Base-by-base conservation (phyloP, 1,140 invertebrate genomes). In the Drosophila kepulauana region DNA sequence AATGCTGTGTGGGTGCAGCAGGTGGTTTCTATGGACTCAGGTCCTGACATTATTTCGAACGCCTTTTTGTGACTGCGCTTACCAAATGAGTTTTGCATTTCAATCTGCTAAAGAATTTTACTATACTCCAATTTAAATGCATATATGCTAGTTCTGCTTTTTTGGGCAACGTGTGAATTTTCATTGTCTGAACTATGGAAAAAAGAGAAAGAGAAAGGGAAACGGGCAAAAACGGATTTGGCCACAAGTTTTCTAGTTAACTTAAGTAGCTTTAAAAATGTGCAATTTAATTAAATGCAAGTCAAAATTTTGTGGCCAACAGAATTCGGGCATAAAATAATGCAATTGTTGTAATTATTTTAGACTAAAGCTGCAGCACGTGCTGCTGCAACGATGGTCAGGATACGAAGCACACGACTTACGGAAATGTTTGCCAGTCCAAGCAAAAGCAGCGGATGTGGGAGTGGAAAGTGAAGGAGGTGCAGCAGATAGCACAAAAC, bases 281-380 rank as follows among this genome's bases (percentile, higher is more conserved):
- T 41, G 57, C 45, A 84, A 80, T 88, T 88, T 88, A 88, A 88
- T 88, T 88, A 88, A 88, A 80, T 78, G 52, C 69, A 88, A 78
- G 73, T 75, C 74, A 68, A 71, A 88, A 58, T 62, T 66, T 6
- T 48, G 51, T 57, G 59, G 33, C 16, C 33, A 64, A 48, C 33
- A 15, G n/a, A 15, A 20, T 13, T 16, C 30, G 49, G 48, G 43
- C 79, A 71, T 71, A 54, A 75, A 79, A 71, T 84, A 79, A 87
- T 87, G 77, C 84, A 87, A 87, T 87, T 87, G 79, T 70, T 79
- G 51, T 87, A 87, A 87, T 84, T 88, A 80, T 88, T 78, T 82
- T 58, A 58, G 41, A 78, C 72, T 62, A 48, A 56, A 82, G 68
- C 70, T 73, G 63, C 56, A 63, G 84, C 80, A 88, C 84, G 78